Evolutionary conservation across 1,140 invertebrate species (phyloP).

Genomic region (Apis florea): DNA sequence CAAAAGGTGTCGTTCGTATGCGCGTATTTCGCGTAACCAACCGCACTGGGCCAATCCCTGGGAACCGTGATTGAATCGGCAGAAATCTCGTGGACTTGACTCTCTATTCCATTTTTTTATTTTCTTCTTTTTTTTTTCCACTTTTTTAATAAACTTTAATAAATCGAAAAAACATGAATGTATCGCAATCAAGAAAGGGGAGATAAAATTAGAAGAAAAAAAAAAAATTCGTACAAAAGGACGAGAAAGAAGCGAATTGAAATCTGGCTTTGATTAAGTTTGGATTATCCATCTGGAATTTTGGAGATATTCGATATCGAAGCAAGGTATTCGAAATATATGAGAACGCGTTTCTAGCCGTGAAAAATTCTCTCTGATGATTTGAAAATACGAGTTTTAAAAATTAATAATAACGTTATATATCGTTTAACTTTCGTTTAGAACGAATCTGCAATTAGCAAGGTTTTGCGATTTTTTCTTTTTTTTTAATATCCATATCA

Average conservation of each 20-base stretch:
- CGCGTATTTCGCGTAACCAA: background rate
- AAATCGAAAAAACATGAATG: background rate
- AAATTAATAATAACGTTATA: no score
- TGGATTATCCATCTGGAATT: background rate
- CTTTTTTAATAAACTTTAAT: conserved; percentile 1
- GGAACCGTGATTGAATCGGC: background rate
- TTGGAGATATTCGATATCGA: background rate
- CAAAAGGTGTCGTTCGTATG: conserved; percentile 10
- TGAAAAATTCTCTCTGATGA: no score
- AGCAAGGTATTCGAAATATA: no score
- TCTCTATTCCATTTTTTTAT: background rate
- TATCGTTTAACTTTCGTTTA: no score
- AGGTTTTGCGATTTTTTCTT: no score
- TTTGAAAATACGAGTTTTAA: background rate
- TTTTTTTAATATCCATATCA: no score
- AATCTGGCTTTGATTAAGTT: background rate
- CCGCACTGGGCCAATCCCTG: background rate
- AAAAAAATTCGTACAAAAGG: no score
- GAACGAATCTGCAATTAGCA: no score
- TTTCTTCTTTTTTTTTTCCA: background rate
- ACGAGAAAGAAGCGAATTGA: background rate
- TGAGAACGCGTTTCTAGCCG: no score
- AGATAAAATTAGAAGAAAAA: background rate
- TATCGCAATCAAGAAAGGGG: background rate
- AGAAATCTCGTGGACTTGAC: background rate